phyloP scores from a whole-genome alignment of 1,140 invertebrate genomes.

The Plectrocnemia conspersa region DNA sequence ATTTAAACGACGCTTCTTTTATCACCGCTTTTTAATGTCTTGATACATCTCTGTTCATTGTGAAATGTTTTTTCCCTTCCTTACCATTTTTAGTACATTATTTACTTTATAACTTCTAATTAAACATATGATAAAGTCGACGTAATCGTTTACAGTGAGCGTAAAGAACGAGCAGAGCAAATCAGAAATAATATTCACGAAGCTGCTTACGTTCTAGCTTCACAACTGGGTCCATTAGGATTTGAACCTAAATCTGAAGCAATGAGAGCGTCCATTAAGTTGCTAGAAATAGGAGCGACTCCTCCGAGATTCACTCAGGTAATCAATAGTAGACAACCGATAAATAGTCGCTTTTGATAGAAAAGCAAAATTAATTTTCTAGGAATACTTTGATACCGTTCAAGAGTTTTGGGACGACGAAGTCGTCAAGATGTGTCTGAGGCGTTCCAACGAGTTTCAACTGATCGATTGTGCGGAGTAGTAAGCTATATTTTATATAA shows the following conservation, averaged over 20 bases:
- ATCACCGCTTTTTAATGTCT: too few species aligned
- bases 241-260: constrained; percentile 6
- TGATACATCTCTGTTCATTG: neutral
- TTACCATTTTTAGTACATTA: neutral
- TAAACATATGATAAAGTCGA: too few species aligned
- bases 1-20: too few species aligned
- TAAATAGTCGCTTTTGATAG: neutral
- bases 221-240: constrained; percentile 17
- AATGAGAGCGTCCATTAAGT: constrained; percentile 10
- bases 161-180: constrained; percentile 21
- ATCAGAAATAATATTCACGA: constrained; percentile 31
- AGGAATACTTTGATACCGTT: constrained; percentile 67
- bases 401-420: constrained; percentile 58
- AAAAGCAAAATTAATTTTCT: constrained; percentile 33
- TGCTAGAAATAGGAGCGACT: constrained; percentile 20
- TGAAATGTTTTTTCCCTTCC: neutral
- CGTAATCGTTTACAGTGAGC: constrained; percentile 24
- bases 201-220: constrained; percentile 17
- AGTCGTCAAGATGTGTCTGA: constrained; percentile 66
- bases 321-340: too few species aligned
- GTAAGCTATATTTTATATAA: constrained; percentile 45
- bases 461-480: constrained; percentile 79
- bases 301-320: constrained; percentile 23
- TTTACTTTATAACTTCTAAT: neutral
- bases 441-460: constrained; percentile 72